A percentile compares a stretch with the other conserved stretches of the same genome.
phyloP scores from a whole-genome alignment of 2,113 vertebrate species.

The Budorcas taxicolor region DNA sequence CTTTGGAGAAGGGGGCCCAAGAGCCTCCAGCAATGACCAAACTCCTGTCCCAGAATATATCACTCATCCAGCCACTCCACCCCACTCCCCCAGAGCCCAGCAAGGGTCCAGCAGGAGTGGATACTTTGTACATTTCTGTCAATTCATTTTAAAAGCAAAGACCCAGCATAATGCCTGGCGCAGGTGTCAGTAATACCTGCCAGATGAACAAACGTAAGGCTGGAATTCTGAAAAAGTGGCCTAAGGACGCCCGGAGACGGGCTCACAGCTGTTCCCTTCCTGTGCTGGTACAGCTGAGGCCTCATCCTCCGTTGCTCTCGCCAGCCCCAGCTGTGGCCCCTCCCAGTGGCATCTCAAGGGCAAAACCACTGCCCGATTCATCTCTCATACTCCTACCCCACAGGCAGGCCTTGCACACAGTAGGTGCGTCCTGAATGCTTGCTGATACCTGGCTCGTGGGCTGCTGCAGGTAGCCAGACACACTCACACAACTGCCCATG shows the following conservation, averaged over 20 bases:
- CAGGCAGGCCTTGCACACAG: neutral
- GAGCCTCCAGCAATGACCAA: neutral
- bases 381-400: no score
- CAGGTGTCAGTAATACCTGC: neutral
- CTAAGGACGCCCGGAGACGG: neutral
- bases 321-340: neutral
- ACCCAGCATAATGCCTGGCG: neutral
- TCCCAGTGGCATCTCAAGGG: neutral
- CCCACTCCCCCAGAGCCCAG: neutral
- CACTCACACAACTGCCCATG: neutral
- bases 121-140: neutral
- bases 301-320: neutral
- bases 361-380: no score
- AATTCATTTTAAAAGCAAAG: neutral
- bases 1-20: neutral
- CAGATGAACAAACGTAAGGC: neutral
- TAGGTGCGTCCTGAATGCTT: neutral
- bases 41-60: neutral
- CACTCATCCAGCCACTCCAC: neutral
- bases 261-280: neutral
- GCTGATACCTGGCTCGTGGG: neutral
- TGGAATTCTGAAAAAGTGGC: neutral
- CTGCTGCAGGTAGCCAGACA: neutral
- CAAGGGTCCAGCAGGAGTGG: neutral
- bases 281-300: neutral